These are phyloP conservation scores for Contarinia nasturtii DNA, from an alignment of 1,140 invertebrate species.

Conservation along the genomic window DNA sequence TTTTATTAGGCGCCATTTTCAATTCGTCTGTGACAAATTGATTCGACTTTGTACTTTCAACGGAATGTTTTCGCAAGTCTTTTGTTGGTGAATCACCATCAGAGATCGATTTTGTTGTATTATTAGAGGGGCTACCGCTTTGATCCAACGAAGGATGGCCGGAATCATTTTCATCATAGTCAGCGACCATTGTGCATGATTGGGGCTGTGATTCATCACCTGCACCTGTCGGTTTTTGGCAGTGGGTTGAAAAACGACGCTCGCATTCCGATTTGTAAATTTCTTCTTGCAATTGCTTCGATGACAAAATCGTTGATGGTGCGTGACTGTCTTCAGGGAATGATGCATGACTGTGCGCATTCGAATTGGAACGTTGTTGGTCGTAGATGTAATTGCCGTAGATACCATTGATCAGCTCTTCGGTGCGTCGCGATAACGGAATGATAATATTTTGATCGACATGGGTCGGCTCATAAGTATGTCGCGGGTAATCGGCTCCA, in stretches of 20 bases:
- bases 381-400: conserved; percentile 24
- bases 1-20: conserved; percentile 1
- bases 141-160: conserved; percentile 3
- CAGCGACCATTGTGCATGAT: not conserved
- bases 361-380: not conserved
- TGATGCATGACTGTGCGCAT: not conserved
- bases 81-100: not conserved
- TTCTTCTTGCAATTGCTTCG: not conserved
- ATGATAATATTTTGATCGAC: conserved; percentile 33
- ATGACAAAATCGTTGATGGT: not conserved
- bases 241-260: not conserved
- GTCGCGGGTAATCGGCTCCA: conserved; percentile 34
- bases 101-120: not conserved
- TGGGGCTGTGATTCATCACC: not conserved
- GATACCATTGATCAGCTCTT: conserved; percentile 27
- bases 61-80: not conserved
- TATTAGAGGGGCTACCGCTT: not conserved
- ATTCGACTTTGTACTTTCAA: not conserved
- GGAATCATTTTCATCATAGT: conserved; percentile 1
- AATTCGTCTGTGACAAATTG: conserved; percentile 1
- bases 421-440: conserved; percentile 30
- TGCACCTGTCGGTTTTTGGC: not conserved
- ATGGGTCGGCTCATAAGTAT: conserved; percentile 7
- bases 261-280: not conserved
- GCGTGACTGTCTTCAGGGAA: too few species aligned